phyloP scores from a whole-genome alignment of 2,888 invertebrate species.

The Himalopsyche kuldschensis region DNA sequence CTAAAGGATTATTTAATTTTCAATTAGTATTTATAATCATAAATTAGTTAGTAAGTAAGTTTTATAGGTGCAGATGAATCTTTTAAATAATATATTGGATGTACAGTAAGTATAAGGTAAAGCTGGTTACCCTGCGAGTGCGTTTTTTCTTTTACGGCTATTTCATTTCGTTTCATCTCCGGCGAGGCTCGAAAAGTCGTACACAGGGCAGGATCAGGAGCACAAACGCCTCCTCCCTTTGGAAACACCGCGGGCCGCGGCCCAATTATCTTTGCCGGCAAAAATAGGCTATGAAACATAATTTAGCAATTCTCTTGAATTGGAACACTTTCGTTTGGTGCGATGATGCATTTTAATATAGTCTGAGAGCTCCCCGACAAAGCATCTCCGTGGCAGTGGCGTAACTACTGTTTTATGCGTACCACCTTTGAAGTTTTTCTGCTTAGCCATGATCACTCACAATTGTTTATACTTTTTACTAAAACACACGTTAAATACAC shows the following conservation, averaged over 20 bases:
- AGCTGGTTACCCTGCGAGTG: background rate
- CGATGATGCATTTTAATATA: slow-evolving; percentile 37
- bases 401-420: background rate
- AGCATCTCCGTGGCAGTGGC: background rate
- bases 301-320: slow-evolving; percentile 36
- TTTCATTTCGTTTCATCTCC: background rate
- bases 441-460: too few relatives aligned
- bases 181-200: background rate
- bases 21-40: too few relatives aligned
- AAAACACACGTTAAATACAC: too few relatives aligned
- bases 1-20: too few relatives aligned
- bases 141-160: background rate
- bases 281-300: slow-evolving; percentile 36
- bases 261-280: slow-evolving; percentile 32
- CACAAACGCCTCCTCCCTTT: slow-evolving; percentile 2
- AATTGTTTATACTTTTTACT: too few relatives aligned
- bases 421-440: too few relatives aligned
- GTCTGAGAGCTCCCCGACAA: slow-evolving; percentile 20
- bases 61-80: too few relatives aligned
- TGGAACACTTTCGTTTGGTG: slow-evolving; percentile 35
- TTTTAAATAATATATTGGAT: too few relatives aligned
- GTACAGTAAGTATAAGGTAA: too few relatives aligned
- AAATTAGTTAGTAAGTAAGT: too few relatives aligned
- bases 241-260: slow-evolving; percentile 14
- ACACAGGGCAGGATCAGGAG: background rate